Percentiles rank a stretch among this genome's conserved stretches.
phyloP scores from a whole-genome alignment of 2,113 vertebrate species.

The Maccullochella peelii region DNA sequence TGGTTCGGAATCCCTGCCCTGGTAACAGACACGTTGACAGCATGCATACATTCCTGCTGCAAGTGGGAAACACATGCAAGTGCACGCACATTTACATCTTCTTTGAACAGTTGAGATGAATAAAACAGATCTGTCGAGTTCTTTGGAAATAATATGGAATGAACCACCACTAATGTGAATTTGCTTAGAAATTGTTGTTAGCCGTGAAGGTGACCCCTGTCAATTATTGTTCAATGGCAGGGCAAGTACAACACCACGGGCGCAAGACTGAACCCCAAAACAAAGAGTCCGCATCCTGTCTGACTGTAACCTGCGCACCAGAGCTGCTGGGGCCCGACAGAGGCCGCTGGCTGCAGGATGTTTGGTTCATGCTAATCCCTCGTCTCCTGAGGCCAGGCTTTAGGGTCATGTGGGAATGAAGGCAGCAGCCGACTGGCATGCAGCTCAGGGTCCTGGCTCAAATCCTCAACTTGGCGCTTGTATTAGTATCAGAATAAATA shows the following conservation, averaged over 20 bases:
- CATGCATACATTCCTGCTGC: conserved; percentile 60
- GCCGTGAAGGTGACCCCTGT: background rate
- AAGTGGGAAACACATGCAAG: conserved; percentile 45
- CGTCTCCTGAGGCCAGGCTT: conserved; percentile 72
- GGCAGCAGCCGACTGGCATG: conserved; percentile 75
- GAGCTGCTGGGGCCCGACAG: conserved; percentile 43
- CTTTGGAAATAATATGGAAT: conserved; percentile 8
- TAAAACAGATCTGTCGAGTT: background rate
- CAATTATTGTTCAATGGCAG: conserved; percentile 1
- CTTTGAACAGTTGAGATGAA: conserved; percentile 31
- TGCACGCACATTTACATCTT: conserved; percentile 46
- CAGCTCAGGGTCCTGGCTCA: conserved; percentile 78
- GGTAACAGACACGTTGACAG: conserved; percentile 71
- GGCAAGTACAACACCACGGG: background rate
- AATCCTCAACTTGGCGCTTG: conserved; percentile 78
- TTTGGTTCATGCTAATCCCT: conserved; percentile 77
- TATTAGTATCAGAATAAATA: conserved; percentile 82
- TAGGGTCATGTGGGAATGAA: conserved; percentile 80
- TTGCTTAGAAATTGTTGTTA: background rate
- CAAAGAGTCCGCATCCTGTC: conserved; percentile 29
- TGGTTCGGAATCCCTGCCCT: conserved; percentile 75
- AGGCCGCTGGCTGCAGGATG: conserved; percentile 69
- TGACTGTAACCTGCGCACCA: conserved; percentile 40
- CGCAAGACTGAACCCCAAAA: conserved; percentile 4
- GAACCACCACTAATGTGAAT: conserved; percentile 14